Base-by-base conservation (phyloP, 1,140 invertebrate species). In the Oncopodura yosiiana region DNA sequence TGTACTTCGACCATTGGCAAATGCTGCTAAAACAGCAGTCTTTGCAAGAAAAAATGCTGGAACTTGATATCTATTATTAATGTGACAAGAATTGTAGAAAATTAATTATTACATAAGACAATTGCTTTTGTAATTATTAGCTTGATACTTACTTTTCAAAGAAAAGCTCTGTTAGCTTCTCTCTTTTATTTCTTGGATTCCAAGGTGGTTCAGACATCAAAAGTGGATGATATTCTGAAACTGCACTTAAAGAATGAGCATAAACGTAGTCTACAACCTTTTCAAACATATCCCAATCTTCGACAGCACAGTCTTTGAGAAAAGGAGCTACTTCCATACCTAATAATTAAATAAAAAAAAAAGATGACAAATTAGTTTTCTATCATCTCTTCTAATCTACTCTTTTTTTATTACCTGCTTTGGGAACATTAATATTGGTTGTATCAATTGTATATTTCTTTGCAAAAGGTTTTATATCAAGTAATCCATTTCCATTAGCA, bases 201-300 rank as follows among this genome's bases (percentile, higher is more conserved):
- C 91, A 95, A 46, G 91, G 83, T 9, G 89, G 83, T 71, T 96
- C 93, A 5, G 91, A 93, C 75, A 96, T 93, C 18, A 96, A 73
- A 6, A 92, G 84, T 32, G 91, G 91, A 71, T 96, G 93, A 62
- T 87, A 82, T 60, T 91, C 81, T 2, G 88, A 77, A 56, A 86
- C 81, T 0, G 85, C 83, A 65, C 82, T 81, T 53, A 91, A 80
- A 58, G 84, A 79, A 63, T 88, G 87, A 26, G 80, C 77, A 69
- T 93, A 94, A 3, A 86, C 83, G 70, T 94, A 88, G 61, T 95
- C 89, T 3, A 94, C 72, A 49, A 87, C 76, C 67, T 90, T 86
- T 70, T 96, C 93, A 75, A 95, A 96, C 49, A 94, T 74, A 65
- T 95, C 91, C 91, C 92, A 96, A 69, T 96, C 91, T 58, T 96